Percentiles rank a stretch among this genome's conserved stretches.
phyloP scores from a whole-genome alignment of 2,888 invertebrate genomes.

The Synanthedon formicaeformis region DNA sequence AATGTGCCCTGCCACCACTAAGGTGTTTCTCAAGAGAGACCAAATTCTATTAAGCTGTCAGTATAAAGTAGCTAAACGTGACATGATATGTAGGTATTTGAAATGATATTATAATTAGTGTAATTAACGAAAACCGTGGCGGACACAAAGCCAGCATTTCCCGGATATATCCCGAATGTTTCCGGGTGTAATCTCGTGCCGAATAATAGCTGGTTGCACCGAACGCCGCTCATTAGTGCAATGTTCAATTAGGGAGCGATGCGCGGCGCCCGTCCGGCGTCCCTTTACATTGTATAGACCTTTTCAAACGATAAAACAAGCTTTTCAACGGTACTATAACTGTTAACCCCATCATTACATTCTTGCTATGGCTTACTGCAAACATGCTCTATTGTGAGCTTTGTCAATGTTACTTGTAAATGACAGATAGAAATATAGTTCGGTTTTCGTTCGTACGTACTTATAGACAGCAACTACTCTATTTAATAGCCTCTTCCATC shows the following conservation, averaged over 20 bases:
- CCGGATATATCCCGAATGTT: slow-evolving; percentile 24
- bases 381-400: too few species aligned
- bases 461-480: too few species aligned
- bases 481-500: too few species aligned
- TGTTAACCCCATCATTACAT: too few species aligned
- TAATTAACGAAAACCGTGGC: slow-evolving; percentile 22
- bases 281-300: slow-evolving; percentile 21
- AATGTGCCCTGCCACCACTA: too few species aligned
- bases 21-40: too few species aligned
- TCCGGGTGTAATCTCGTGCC: slow-evolving; percentile 50
- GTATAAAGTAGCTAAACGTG: too few species aligned
- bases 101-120: slow-evolving; percentile 18
- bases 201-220: slow-evolving; percentile 60
- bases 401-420: too few species aligned
- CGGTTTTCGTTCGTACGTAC: too few species aligned
- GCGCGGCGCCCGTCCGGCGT: slow-evolving; percentile 16
- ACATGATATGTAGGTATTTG: background rate
- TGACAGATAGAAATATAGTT: too few species aligned
- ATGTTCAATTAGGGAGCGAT: slow-evolving; percentile 61
- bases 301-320: slow-evolving; percentile 16
- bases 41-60: too few species aligned
- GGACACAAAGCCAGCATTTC: slow-evolving; percentile 36
- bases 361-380: too few species aligned
- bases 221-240: slow-evolving; percentile 66
- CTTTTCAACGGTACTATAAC: slow-evolving; percentile 11